phyloP scores from a whole-genome alignment of 2,888 invertebrate species.

The Torymus auratus region DNA sequence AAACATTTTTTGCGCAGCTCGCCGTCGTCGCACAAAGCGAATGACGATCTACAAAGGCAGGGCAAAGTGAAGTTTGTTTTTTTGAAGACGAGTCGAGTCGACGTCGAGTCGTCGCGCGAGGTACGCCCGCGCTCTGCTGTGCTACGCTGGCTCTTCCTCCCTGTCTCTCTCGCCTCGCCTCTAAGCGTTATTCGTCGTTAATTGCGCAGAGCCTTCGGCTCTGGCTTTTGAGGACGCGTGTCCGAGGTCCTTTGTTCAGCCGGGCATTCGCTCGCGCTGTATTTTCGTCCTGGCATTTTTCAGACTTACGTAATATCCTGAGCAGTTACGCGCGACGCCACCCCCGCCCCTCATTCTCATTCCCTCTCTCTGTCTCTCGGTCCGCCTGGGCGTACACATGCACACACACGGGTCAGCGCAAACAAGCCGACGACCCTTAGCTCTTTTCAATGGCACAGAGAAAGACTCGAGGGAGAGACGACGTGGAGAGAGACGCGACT shows the following conservation, averaged over 20 bases:
- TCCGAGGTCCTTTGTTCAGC: conserved; percentile 69
- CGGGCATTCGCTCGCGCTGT: conserved; percentile 66
- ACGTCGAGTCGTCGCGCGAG: conserved; percentile 20
- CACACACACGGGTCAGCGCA: conserved; percentile 28
- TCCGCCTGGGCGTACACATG: neutral
- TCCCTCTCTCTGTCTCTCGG: conserved; percentile 1
- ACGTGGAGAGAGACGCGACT: neutral
- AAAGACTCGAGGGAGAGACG: neutral
- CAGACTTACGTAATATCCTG: conserved; percentile 74
- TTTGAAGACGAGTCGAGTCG: conserved; percentile 50
- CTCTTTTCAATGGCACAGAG: conserved; percentile 35
- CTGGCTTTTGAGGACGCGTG: conserved; percentile 68
- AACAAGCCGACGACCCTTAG: conserved; percentile 40
- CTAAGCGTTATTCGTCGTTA: conserved; percentile 70
- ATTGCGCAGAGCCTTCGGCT: conserved; percentile 72
- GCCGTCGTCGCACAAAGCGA: neutral
- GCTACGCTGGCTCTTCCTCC: conserved; percentile 19
- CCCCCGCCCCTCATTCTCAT: conserved; percentile 54
- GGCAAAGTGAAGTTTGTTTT: conserved; percentile 36
- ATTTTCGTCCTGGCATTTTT: conserved; percentile 72
- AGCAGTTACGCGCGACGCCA: conserved; percentile 62
- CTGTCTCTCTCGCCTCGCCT: conserved; percentile 24
- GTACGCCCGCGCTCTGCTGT: too few relatives aligned
- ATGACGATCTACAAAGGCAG: neutral
- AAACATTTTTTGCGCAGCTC: conserved; percentile 45